Evolutionary conservation across 2,113 vertebrate species (phyloP), one percentile per base, ranked within the genome.

Genomic region (Phasianus colchicus): DNA sequence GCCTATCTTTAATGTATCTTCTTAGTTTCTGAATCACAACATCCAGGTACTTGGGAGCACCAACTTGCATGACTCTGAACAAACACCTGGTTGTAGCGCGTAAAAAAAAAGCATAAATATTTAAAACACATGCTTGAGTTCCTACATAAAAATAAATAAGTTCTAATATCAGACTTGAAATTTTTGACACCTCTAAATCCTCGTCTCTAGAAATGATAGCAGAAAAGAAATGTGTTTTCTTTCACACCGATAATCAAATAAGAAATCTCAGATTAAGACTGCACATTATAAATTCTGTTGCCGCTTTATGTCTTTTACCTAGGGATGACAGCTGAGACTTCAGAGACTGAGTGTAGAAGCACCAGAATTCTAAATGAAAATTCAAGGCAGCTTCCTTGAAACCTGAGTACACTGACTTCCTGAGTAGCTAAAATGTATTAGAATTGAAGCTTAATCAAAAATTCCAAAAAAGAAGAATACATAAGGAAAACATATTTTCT

Each of bases 1-100:
- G 4, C 3, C 11, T 27, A 2, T 17, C 22, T 75, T 48, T 13
- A 73, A 40, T 0, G 1, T 6, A 73, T 5, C 2, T 76, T 45
- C 38, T 43, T 20, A 17, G 2, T 40, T 88, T 57, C 48, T 77
- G 36, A 73, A 73, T 30, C 9, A 27, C 29, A 90, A 66, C 18
- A 76, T 19, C 10, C 20, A 45, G 18, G 16, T 86, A 30, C 34
- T n/a, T 52, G 21, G 27, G 11, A 65, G 2, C 18, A 83, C 10
- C 1, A 0, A 40, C 14, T 24, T 5, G 12, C 61, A 73, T 63
- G 11, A 74, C 4, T 40, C 14, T 43, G 48, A 9, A 29, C 21
- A 78, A 71, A 60, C 13, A 30, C 2, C 17, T 63, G 13, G 4
- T 18, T 43, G 48, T 1, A 70, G 42, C 13, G 1, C 15, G 32